Evolutionary conservation across 2,888 invertebrate genomes (phyloP), one percentile per base, ranked within the genome.

Genomic region (Chrysolina americana): DNA sequence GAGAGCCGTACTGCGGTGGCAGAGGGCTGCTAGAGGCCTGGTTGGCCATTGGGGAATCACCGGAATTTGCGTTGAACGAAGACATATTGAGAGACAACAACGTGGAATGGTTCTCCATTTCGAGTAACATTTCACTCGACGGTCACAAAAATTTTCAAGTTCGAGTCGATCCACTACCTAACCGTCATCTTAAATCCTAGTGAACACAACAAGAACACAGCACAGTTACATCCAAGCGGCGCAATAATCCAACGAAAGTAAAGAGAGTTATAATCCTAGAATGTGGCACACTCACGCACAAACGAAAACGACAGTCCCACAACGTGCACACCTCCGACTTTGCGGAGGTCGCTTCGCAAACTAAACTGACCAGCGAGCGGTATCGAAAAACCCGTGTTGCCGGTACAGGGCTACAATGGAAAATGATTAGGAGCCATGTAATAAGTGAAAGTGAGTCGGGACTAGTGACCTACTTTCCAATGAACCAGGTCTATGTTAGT

Each of bases 401-500:
- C 89, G 88, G 89, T 89, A 89, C 90, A 89, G 90, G 89, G 90
- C 89, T 90, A 92, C 92, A 91, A 91, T 91, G 91, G 90, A 91
- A 91, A 92, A 92, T 92, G 92, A 92, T 92, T 92, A 92, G 92
- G 90, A 90, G 90, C 93, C 92, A 92, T 93, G 93, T 93, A 93
- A 94, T 93, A 94, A 94, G 94, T 94, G 94, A 94, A 94, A 94
- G 94, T 94, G 93, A 94, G 91, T 91, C 91, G 91, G 92, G 85
- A 85, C 86, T 83, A 89, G 87, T 94, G 95, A 95, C 95, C 95
- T 93, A 95, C 95, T 95, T 95, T 94, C 93, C 91, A 91, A 91
- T 92, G 93, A 95, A 95, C 94, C 94, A 95, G 95, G 95, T 95
- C 95, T 95, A 95, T 95, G 95, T 95, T 94, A 93, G 92, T 88